Percentiles rank a stretch among this genome's conserved stretches.
Conservation (phyloP, 2,797 vertebrate genomes). For the Oryzias dopingdopingensis region DNA sequence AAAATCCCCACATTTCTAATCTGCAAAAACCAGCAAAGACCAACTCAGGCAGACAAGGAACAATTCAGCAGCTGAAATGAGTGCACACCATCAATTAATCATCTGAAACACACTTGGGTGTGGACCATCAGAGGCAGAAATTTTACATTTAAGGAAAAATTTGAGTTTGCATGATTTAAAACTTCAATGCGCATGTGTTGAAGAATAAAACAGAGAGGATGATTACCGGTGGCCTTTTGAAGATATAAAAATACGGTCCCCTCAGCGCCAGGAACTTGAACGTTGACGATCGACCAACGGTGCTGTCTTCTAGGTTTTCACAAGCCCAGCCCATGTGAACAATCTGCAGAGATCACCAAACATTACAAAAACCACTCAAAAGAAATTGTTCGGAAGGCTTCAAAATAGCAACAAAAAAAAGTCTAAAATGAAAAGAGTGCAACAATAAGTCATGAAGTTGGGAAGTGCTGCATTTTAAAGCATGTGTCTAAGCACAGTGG, state of each 20-base stretch:
- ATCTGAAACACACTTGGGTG: constrained; percentile 3
- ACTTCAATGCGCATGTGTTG: neutral
- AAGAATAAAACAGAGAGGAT: neutral
- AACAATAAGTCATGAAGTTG: constrained; percentile 3
- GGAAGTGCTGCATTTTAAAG: neutral
- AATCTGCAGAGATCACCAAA: constrained; percentile 76
- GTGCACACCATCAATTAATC: neutral
- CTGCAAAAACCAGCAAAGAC: constrained; percentile 5
- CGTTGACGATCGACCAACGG: constrained; percentile 68
- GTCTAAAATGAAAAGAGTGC: constrained; percentile 6
- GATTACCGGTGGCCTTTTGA: constrained; percentile 86
- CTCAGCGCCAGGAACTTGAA: constrained; percentile 91
- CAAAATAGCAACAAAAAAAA: neutral
- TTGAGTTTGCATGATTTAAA: neutral
- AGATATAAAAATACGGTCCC: constrained; percentile 86
- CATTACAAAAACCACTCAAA: neutral
- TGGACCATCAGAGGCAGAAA: neutral
- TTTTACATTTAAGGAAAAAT: neutral
- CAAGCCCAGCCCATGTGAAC: constrained; percentile 93
- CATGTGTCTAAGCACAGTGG: neutral
- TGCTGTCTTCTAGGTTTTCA: constrained; percentile 78
- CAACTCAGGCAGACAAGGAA: constrained; percentile 1
- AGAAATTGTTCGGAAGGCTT: neutral
- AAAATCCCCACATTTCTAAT: neutral
- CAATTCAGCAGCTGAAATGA: neutral